Conservation (phyloP, 2,113 vertebrate genomes). For the Corydoras sp. region DNA sequence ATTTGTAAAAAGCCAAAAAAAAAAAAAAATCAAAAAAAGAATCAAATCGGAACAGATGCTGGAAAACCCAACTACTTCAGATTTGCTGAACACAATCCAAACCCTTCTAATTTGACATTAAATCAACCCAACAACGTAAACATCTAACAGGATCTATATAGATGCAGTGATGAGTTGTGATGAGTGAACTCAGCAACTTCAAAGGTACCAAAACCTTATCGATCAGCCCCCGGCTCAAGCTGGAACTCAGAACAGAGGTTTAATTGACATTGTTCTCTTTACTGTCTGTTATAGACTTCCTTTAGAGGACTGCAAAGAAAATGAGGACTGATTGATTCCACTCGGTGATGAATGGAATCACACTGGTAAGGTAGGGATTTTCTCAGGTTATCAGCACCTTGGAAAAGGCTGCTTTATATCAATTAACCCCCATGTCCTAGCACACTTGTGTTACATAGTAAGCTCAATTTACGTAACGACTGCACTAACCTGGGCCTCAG, state of each 20-base stretch:
- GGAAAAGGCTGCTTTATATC: slow-evolving; percentile 33
- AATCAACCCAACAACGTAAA: no score
- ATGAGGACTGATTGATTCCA: slow-evolving; percentile 29
- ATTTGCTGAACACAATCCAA: no score
- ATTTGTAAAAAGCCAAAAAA: no score
- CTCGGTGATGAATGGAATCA: slow-evolving; percentile 32
- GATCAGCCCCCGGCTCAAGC: no score
- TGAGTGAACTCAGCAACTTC: slow-evolving; percentile 18
- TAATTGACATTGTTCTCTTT: slow-evolving; percentile 33
- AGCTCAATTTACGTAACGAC: no score
- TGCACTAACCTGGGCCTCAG: background rate
- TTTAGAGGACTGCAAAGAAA: slow-evolving; percentile 19
- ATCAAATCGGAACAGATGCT: no score
- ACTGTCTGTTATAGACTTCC: slow-evolving; percentile 18
- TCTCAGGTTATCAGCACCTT: slow-evolving; percentile 29
- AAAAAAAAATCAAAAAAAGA: no score
- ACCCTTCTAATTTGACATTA: no score
- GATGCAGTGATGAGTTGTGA: slow-evolving; percentile 7
- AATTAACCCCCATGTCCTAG: slow-evolving; percentile 24
- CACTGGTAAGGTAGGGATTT: slow-evolving; percentile 34
- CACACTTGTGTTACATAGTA: background rate
- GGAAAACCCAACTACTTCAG: no score
- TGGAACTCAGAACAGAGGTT: slow-evolving; percentile 13
- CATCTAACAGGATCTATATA: no score
- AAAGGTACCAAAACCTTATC: background rate